phyloP scores from a whole-genome alignment of 2,797 vertebrate genomes.

The Catharus ustulatus region DNA sequence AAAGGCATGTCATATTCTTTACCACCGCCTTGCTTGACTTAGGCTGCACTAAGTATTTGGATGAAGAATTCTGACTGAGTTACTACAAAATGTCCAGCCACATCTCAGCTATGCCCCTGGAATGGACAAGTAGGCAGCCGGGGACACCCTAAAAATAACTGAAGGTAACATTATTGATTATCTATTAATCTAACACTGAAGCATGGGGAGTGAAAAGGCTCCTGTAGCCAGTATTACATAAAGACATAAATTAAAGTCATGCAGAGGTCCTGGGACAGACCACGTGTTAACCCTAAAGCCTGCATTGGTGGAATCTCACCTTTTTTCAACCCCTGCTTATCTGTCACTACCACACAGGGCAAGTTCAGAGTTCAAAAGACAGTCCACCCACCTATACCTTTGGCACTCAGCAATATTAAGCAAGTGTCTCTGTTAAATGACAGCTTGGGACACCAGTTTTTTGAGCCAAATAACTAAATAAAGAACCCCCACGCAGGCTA shows the following conservation, averaged over 20 bases:
- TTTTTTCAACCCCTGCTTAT: not conserved
- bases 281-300: not conserved
- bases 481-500: not conserved
- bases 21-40: not conserved
- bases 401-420: not conserved
- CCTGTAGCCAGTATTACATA: not conserved
- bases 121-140: not conserved
- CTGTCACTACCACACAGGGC: not conserved
- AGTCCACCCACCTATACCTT: not conserved
- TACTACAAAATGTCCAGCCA: not conserved
- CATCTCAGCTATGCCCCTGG: not conserved
- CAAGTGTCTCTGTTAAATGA: not conserved
- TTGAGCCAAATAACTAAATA: not conserved
- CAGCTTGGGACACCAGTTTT: not conserved
- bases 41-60: not conserved
- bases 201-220: not conserved
- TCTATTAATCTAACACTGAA: not conserved
- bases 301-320: not conserved
- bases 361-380: slow-evolving; percentile 6
- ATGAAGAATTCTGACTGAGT: not conserved
- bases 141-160: not conserved
- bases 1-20: not conserved
- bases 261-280: not conserved
- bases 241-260: not conserved
- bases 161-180: not conserved